These are phyloP conservation scores for Theropithecus gelada DNA, from an alignment of 2,113 vertebrate species.

Conservation along the genomic window DNA sequence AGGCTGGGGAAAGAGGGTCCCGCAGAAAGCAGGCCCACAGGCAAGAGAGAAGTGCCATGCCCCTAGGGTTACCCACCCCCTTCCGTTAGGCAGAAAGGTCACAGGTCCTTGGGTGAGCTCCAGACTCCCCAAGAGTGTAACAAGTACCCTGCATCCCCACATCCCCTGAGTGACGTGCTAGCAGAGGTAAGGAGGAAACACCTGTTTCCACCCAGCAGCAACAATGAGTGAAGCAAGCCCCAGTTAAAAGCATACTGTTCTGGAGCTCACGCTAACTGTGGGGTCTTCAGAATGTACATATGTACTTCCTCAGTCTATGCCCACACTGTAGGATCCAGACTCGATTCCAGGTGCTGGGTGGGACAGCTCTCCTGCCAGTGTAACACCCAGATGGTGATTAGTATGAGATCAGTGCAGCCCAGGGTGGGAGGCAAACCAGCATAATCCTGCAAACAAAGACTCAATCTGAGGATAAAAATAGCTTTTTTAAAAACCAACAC, in stretches of 20 bases:
- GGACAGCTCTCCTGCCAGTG: background rate
- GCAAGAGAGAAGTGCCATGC: background rate
- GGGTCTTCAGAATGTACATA: background rate
- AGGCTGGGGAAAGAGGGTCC: background rate
- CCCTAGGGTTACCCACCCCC: too few species aligned
- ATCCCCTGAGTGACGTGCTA: background rate
- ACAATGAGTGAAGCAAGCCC: background rate
- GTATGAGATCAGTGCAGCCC: too few species aligned
- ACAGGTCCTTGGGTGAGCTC: background rate
- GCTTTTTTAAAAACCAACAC: background rate
- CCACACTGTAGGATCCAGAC: background rate
- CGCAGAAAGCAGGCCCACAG: background rate
- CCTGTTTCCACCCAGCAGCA: background rate
- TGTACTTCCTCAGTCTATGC: background rate
- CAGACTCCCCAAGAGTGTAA: background rate
- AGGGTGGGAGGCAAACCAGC: background rate
- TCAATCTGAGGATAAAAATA: background rate
- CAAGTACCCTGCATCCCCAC: background rate
- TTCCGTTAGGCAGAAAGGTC: background rate
- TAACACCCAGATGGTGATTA: background rate
- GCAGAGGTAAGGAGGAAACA: background rate
- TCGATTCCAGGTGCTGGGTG: background rate
- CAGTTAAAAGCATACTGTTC: background rate
- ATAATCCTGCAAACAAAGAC: background rate
- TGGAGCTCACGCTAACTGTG: background rate